A percentile compares a stretch with the other conserved stretches of the same genome.
phyloP scores from a whole-genome alignment of 2,888 invertebrate genomes.

The Cerceris rybyensis region DNA sequence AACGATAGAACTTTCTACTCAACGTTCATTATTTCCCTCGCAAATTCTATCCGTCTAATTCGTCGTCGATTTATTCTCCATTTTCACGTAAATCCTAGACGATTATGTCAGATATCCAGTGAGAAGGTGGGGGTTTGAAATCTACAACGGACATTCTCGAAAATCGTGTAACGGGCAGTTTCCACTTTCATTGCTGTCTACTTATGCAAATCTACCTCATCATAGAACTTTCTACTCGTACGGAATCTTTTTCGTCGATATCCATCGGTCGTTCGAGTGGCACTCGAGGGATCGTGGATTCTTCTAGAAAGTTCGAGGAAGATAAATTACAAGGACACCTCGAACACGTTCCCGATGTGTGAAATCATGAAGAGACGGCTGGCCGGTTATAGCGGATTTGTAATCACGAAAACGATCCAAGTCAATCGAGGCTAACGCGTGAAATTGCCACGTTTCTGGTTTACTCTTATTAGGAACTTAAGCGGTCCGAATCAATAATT shows the following conservation, averaged over 20 bases:
- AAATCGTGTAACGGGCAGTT: constrained; percentile 26
- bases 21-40: too few species aligned
- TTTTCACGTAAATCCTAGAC: too few species aligned
- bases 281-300: constrained; percentile 34
- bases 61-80: too few species aligned
- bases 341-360: constrained; percentile 52
- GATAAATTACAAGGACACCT: constrained; percentile 53
- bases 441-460: constrained; percentile 54
- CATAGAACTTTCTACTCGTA: constrained; percentile 56
- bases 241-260: constrained; percentile 40
- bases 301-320: constrained; percentile 59
- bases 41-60: too few species aligned
- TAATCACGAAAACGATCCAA: constrained; percentile 57
- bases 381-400: constrained; percentile 47
- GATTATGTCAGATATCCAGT: too few species aligned
- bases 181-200: constrained; percentile 53
- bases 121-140: constrained; percentile 24
- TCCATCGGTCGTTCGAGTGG: constrained; percentile 8
- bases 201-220: constrained; percentile 50
- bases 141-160: constrained; percentile 38
- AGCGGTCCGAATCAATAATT: too few species aligned
- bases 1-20: too few species aligned
- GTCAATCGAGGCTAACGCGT: constrained; percentile 59
- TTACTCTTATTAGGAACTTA: constrained; percentile 35
- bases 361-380: constrained; percentile 46